Base-by-base conservation (phyloP, 2,113 vertebrate species). In the Rostratula benghalensis region DNA sequence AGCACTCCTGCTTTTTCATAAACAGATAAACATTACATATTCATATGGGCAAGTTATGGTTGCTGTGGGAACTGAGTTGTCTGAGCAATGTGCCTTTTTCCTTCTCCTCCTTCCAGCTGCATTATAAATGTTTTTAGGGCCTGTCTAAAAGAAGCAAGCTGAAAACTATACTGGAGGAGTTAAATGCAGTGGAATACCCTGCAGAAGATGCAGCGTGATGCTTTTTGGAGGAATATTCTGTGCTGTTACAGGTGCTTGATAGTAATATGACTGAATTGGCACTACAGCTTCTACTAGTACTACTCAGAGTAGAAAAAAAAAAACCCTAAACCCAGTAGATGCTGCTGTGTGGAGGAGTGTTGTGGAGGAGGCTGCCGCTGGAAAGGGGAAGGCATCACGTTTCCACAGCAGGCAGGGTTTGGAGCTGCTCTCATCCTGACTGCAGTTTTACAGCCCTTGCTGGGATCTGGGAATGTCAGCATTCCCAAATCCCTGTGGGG, bases 41-140 rank as follows among this genome's bases (percentile, higher is more conserved):
- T 91, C 89, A 89, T 94, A 92, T 75, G 87, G 91, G 73, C 87
- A 84, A 87, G 95, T 91, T 94, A 78, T 91, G 93, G 96, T 97
- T 97, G 96, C 96, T 97, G 95, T 96, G 96, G 96, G 96, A 97
- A 96, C 96, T 57, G 92, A 87, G 92, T 92, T 94, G 94, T 79
- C 83, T 89, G 77, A 93, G 94, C 69, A 81, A 3, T 84, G 48
- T 92, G 93, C 84, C 73, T 95, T 95, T 59, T 81, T 83, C 92
- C 22, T 93, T 93, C 35, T 89, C 64, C 7, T 91, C 75, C 78
- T 37, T 78, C 54, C 61, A 64, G 89, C 89, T 68, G 65, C 27
- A 8, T 48, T 78, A 48, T 8, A 61, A 50, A 69, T 59, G 60
- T 69, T 74, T 59, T 59, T 77, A 45, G 45, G 76, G 39, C 61